phyloP scores from a whole-genome alignment of 2,888 invertebrate species.

The Aphodius granarius region DNA sequence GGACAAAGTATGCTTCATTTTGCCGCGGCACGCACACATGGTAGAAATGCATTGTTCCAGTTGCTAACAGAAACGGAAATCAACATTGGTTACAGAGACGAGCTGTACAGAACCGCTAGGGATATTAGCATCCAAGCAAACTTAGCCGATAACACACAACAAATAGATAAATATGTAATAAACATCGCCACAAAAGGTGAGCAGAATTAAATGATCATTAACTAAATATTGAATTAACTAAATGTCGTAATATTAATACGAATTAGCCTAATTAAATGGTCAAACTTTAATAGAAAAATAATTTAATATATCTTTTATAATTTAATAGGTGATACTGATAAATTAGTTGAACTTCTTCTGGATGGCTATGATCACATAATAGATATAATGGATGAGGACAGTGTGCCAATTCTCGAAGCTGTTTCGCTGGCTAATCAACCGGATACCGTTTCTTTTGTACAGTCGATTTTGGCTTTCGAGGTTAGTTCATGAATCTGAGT shows the following conservation, averaged over 20 bases:
- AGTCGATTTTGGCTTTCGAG: conserved; percentile 74
- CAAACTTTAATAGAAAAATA: background rate
- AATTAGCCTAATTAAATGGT: too few relatives aligned
- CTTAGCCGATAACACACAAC: conserved; percentile 75
- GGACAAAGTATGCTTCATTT: conserved; percentile 90
- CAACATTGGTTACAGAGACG: conserved; percentile 81
- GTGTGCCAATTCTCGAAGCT: conserved; percentile 68
- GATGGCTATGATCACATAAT: conserved; percentile 88
- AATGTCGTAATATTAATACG: too few relatives aligned
- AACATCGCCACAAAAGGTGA: conserved; percentile 77
- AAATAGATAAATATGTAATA: conserved; percentile 80
- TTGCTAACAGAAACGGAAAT: conserved; percentile 78
- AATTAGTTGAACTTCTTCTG: conserved; percentile 68
- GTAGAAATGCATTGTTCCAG: conserved; percentile 77
- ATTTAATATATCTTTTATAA: background rate
- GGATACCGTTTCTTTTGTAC: conserved; percentile 69
- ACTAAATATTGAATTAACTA: background rate
- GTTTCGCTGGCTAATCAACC: conserved; percentile 68
- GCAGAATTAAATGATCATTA: background rate
- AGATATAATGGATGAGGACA: conserved; percentile 75
- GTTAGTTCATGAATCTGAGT: too few relatives aligned
- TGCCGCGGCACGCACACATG: conserved; percentile 81
- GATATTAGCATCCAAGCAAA: conserved; percentile 83
- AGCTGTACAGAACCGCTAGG: conserved; percentile 82
- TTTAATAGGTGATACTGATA: conserved; percentile 63